Percentiles rank a stretch among this genome's conserved stretches.
Conservation (phyloP, 2,113 vertebrate genomes). For the Caretta caretta region DNA sequence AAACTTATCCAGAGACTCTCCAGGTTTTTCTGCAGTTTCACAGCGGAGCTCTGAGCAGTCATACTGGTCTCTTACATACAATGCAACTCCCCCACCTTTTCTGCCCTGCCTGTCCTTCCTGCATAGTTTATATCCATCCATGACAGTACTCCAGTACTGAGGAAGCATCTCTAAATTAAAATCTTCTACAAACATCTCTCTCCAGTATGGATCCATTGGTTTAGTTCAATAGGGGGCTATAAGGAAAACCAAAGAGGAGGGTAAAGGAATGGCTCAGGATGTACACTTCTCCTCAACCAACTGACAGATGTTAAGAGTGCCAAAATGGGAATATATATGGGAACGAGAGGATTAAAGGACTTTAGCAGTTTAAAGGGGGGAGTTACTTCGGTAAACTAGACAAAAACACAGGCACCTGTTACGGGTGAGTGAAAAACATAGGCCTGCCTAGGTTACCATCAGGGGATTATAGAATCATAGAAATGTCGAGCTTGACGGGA, state of each 20-base stretch:
- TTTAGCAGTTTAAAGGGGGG: not conserved
- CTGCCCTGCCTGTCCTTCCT: too few species aligned
- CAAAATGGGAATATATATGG: not conserved
- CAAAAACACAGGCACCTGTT: not conserved
- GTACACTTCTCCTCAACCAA: not conserved
- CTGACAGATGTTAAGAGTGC: not conserved
- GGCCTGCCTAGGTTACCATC: not conserved
- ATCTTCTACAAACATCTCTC: not conserved
- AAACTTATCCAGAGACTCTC: too few species aligned
- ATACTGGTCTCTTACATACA: too few species aligned
- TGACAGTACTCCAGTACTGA: too few species aligned
- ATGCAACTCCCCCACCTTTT: too few species aligned
- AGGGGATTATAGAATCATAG: not conserved
- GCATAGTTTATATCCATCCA: too few species aligned
- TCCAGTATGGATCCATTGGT: not conserved
- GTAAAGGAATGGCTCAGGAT: not conserved
- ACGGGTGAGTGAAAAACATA: not conserved
- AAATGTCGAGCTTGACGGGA: not conserved
- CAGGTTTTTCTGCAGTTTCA: too few species aligned
- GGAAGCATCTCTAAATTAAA: too few species aligned
- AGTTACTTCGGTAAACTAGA: not conserved
- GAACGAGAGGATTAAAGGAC: not conserved
- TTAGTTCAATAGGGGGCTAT: not conserved
- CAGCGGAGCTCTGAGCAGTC: too few species aligned
- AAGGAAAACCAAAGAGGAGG: not conserved